These are phyloP conservation scores for Craniophora ligustri DNA, from an alignment of 2,888 invertebrate species.

Conservation along the genomic window DNA sequence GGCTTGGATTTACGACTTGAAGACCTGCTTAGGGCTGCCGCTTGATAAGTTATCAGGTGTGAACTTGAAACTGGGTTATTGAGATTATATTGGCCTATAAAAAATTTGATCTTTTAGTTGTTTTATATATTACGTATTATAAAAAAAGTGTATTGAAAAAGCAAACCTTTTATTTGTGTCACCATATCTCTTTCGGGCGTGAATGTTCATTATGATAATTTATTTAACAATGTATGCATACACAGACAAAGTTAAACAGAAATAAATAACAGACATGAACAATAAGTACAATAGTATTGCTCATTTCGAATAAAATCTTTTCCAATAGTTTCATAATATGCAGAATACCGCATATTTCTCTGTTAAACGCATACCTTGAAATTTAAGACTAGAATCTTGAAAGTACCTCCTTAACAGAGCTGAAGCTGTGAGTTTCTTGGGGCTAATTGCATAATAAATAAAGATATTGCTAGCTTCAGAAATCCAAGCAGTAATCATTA, in stretches of 20 bases:
- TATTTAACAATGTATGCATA: too few relatives aligned
- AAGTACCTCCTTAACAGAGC: background rate
- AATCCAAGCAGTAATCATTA: background rate
- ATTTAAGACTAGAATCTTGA: background rate
- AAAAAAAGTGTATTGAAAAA: too few relatives aligned
- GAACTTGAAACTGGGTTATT: constrained; percentile 34
- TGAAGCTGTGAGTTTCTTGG: background rate
- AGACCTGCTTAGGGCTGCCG: constrained; percentile 55
- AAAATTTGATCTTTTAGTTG: constrained; percentile 8
- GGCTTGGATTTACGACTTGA: constrained; percentile 72
- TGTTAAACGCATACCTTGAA: background rate
- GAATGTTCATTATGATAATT: too few relatives aligned
- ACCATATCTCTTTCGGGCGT: too few relatives aligned
- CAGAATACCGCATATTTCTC: too few relatives aligned
- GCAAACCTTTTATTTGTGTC: too few relatives aligned
- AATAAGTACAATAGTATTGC: too few relatives aligned
- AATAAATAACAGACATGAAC: too few relatives aligned
- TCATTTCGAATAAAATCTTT: too few relatives aligned
- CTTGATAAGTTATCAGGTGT: constrained; percentile 42
- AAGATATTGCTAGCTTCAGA: background rate
- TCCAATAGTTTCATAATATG: too few relatives aligned
- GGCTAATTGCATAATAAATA: constrained; percentile 4
- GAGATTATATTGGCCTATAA: constrained; percentile 9
- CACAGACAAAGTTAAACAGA: too few relatives aligned
- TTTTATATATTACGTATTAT: too few relatives aligned